These are phyloP conservation scores for Polia nebulosa DNA, from an alignment of 2,888 invertebrate genomes.

Conservation along the genomic window DNA sequence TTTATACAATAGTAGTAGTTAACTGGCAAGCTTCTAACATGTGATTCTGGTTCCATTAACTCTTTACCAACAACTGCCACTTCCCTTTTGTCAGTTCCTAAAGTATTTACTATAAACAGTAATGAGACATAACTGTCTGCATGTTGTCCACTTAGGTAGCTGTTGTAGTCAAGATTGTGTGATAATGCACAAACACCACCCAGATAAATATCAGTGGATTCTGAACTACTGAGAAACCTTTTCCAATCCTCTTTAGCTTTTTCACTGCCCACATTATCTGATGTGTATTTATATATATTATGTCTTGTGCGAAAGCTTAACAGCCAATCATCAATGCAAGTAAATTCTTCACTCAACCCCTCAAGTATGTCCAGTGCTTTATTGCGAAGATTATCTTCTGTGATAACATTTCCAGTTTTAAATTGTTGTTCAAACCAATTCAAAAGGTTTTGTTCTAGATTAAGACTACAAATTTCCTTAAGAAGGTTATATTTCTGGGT, in stretches of 20 bases:
- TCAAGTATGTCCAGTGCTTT: conserved; percentile 69
- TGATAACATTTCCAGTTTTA: conserved; percentile 63
- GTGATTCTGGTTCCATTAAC: conserved; percentile 53
- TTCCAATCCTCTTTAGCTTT: conserved; percentile 66
- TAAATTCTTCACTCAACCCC: conserved; percentile 64
- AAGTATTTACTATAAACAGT: conserved; percentile 66
- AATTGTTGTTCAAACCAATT: conserved; percentile 70
- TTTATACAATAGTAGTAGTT: conserved; percentile 67
- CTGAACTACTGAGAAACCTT: conserved; percentile 58
- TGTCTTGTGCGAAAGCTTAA: conserved; percentile 69
- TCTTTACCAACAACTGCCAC: conserved; percentile 69
- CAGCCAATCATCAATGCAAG: conserved; percentile 71
- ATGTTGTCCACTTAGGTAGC: conserved; percentile 63
- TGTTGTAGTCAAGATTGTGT: conserved; percentile 66
- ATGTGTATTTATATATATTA: conserved; percentile 67
- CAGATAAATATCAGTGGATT: conserved; percentile 68
- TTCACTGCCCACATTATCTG: conserved; percentile 55
- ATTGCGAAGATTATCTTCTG: conserved; percentile 62
- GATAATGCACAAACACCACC: conserved; percentile 69
- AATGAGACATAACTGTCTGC: conserved; percentile 69
- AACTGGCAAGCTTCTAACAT: conserved; percentile 68
- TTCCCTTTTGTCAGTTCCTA: conserved; percentile 69
- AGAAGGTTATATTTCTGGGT: conserved; percentile 66
- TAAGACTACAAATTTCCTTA: conserved; percentile 62
- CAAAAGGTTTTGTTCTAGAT: conserved; percentile 69